Evolutionary conservation across 2,113 vertebrate species (phyloP).

Genomic region (Syrmaticus mikado): DNA sequence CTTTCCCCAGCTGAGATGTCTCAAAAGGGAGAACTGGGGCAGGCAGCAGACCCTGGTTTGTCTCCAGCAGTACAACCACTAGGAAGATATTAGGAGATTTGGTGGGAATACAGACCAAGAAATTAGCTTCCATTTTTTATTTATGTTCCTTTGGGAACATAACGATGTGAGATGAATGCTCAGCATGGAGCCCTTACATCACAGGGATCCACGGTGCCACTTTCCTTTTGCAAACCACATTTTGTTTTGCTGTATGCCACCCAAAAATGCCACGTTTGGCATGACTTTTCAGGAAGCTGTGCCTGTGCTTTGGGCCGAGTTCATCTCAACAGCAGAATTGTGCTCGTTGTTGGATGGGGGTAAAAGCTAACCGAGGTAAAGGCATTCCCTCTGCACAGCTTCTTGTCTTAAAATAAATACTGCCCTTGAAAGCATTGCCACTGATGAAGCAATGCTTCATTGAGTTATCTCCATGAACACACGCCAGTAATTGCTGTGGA

Average conservation of each 20-base stretch:
- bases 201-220: neutral
- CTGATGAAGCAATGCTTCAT: conserved; percentile 51
- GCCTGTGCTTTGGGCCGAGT: conserved; percentile 54
- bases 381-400: conserved; percentile 17
- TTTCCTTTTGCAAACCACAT: neutral
- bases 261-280: neutral
- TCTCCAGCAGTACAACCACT: neutral
- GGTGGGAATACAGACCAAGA: neutral
- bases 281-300: neutral
- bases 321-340: conserved; percentile 50
- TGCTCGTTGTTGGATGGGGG: neutral
- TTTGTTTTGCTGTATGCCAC: neutral
- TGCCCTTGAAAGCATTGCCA: conserved; percentile 50
- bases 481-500: neutral
- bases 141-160: neutral
- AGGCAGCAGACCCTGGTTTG: neutral
- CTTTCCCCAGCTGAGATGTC: neutral
- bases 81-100: neutral
- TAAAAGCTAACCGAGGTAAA: neutral
- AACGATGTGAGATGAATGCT: neutral
- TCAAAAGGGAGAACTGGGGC: neutral
- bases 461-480: conserved; percentile 45
- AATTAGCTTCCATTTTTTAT: neutral
- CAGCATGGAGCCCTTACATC: neutral
- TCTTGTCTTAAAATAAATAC: conserved; percentile 67